These are phyloP conservation scores for Ceryle rudis DNA, from an alignment of 2,797 vertebrate species.

Conservation along the genomic window DNA sequence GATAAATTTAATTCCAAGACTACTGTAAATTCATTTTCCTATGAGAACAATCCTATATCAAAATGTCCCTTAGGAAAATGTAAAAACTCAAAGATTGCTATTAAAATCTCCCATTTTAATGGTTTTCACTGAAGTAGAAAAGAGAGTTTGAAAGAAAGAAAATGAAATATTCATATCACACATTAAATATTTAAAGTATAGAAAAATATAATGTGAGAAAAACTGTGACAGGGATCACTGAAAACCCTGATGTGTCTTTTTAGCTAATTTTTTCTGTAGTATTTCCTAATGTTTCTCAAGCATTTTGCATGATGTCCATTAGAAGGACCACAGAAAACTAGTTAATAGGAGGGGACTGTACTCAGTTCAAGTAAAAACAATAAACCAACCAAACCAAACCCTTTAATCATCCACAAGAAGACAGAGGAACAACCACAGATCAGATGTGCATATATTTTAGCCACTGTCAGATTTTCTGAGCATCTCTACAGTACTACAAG, in stretches of 20 bases:
- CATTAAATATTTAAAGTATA: not conserved
- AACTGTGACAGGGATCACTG: not conserved
- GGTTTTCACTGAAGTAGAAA: not conserved
- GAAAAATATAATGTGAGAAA: not conserved
- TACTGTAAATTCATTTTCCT: not conserved
- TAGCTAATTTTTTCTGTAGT: not conserved
- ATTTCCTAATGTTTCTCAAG: not conserved
- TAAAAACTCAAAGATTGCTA: not conserved
- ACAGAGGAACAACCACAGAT: not conserved
- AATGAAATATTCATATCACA: not conserved
- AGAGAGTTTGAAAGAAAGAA: not conserved
- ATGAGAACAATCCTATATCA: not conserved
- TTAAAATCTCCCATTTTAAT: not conserved
- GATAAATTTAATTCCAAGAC: not conserved
- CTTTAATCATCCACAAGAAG: not conserved
- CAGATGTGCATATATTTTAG: not conserved
- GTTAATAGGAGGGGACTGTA: not conserved
- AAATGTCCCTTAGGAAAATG: not conserved
- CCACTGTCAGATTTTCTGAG: not conserved
- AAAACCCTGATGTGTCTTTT: not conserved
- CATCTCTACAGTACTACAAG: not conserved
- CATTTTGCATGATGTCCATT: not conserved
- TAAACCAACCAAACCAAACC: not conserved
- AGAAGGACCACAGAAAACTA: not conserved
- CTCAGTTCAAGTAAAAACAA: not conserved